Percentiles rank a stretch among this genome's conserved stretches.
Conservation (phyloP, 2,888 invertebrate genomes). For the Heteropelma amictum region DNA sequence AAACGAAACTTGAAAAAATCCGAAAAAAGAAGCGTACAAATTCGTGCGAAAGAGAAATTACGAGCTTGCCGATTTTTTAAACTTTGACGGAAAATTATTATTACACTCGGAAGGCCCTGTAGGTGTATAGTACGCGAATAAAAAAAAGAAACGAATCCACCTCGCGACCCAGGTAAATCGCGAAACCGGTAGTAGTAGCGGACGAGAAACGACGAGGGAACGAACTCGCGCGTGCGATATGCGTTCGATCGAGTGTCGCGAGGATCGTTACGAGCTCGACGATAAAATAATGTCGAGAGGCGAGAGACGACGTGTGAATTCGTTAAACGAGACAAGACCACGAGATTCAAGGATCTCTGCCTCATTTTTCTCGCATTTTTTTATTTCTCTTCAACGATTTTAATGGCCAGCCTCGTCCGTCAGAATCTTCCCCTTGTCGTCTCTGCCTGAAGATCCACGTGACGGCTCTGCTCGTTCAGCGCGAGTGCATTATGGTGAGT, state of each 20-base stretch:
- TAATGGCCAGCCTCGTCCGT: too few relatives aligned
- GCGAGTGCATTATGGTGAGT: constrained; percentile 43
- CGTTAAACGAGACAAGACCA: too few relatives aligned
- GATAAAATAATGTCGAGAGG: too few relatives aligned
- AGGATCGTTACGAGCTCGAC: not conserved
- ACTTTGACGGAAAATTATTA: too few relatives aligned
- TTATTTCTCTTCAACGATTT: not conserved
- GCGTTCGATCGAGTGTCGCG: not conserved
- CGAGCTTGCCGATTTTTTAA: too few relatives aligned
- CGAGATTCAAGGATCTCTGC: constrained; percentile 56
- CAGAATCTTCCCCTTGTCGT: too few relatives aligned
- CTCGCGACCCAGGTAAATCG: not conserved
- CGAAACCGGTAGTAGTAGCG: constrained; percentile 8
- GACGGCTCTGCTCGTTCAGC: constrained; percentile 12
- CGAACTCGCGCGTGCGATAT: constrained; percentile 16
- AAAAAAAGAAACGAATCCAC: too few relatives aligned
- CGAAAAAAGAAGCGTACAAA: too few relatives aligned
- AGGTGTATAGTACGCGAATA: too few relatives aligned
- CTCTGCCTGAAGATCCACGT: constrained; percentile 13
- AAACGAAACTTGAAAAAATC: too few relatives aligned
- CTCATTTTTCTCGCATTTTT: too few relatives aligned
- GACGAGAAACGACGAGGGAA: constrained; percentile 24
- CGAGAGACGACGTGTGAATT: not conserved
- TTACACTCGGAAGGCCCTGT: not conserved
- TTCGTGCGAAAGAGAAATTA: too few relatives aligned